Base-by-base conservation (phyloP, 2,113 vertebrate genomes). In the Tragulus kanchil region DNA sequence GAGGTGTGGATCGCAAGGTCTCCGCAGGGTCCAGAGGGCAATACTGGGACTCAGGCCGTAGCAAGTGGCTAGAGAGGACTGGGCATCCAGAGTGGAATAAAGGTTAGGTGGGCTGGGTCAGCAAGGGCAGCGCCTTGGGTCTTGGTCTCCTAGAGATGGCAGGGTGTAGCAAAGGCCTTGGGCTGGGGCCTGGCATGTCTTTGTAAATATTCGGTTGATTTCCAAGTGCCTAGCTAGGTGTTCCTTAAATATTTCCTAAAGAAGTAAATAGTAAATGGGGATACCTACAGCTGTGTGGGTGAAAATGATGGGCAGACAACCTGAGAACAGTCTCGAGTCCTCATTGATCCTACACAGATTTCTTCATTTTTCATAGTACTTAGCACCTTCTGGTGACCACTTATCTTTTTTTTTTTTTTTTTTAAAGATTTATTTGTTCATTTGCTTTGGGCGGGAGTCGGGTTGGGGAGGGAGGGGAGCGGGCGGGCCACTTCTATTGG, bases 41-140 rank as follows among this genome's bases (percentile, higher is more conserved):
- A 0, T 36, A 1, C 15, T 4, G 13, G 16, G 12, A 17, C 83
- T 62, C 65, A 21, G 31, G n/a, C 59, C 6, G 0, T 5, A 6
- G 3, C 11, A 67, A 15, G 11, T 11, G 25, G 36, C 71, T 13
- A 5, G 64, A 52, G 83, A 58, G 31, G 2, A 3, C 1, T 4
- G 14, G 8, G 13, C 8, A 5, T 50, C 58, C n/a, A 17, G 71
- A 15, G 26, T 13, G 56, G 50, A 73, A 16, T 5, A 8, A 19
- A 31, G 23, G 14, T 11, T 31, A 48, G 15, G 79, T 64, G 11
- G 28, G 0, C 87, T 26, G 25, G 17, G 64, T n/a, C n/a, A n/a
- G n/a, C n/a, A n/a, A 10, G 64, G 77, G n/a, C n/a, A n/a, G 8
- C 3, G 15, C 28, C 54, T 62, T 36, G n/a, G n/a, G n/a, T n/a